Conservation (phyloP, 92 coral and sea anemone genomes). For the Epizoanthus stellaris region DNA sequence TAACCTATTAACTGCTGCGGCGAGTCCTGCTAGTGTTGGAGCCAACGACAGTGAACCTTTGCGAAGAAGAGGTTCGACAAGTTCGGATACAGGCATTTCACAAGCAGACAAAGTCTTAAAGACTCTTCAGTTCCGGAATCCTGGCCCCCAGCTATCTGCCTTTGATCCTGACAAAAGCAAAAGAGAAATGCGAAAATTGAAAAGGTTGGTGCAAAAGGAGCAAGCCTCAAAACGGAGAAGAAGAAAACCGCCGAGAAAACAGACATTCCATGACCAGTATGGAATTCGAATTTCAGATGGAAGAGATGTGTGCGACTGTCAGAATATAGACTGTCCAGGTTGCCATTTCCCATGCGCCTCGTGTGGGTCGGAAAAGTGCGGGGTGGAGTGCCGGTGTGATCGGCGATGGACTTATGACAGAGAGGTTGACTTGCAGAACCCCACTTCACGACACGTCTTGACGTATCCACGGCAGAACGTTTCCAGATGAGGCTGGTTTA, state of each 20-base stretch:
- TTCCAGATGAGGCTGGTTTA: background rate
- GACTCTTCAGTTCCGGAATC: slow-evolving; percentile 87
- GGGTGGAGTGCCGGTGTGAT: slow-evolving; percentile 94
- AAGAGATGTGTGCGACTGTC: slow-evolving; percentile 95
- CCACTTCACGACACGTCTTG: slow-evolving; percentile 38
- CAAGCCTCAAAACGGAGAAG: slow-evolving; percentile 51
- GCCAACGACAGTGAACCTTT: slow-evolving; percentile 22
- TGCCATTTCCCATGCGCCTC: slow-evolving; percentile 96
- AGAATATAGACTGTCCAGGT: slow-evolving; percentile 88
- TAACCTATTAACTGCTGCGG: background rate
- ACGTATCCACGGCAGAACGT: background rate
- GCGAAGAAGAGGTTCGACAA: slow-evolving; percentile 58
- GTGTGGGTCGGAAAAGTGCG: slow-evolving; percentile 98
- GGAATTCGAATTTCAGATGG: slow-evolving; percentile 86
- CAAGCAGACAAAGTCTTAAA: slow-evolving; percentile 86
- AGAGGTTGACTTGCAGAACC: slow-evolving; percentile 82
- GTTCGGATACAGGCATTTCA: slow-evolving; percentile 65
- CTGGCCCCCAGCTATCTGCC: slow-evolving; percentile 86
- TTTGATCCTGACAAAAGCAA: slow-evolving; percentile 95
- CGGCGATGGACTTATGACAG: slow-evolving; percentile 89
- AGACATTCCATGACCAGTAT: slow-evolving; percentile 77
- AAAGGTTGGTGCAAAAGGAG: slow-evolving; percentile 61
- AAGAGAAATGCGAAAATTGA: slow-evolving; percentile 89
- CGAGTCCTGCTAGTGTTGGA: slow-evolving; percentile 8
- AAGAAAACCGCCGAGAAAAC: slow-evolving; percentile 50